Evolutionary conservation across 1,140 invertebrate genomes (phyloP).

Genomic region (Drosophila oshimai): DNA sequence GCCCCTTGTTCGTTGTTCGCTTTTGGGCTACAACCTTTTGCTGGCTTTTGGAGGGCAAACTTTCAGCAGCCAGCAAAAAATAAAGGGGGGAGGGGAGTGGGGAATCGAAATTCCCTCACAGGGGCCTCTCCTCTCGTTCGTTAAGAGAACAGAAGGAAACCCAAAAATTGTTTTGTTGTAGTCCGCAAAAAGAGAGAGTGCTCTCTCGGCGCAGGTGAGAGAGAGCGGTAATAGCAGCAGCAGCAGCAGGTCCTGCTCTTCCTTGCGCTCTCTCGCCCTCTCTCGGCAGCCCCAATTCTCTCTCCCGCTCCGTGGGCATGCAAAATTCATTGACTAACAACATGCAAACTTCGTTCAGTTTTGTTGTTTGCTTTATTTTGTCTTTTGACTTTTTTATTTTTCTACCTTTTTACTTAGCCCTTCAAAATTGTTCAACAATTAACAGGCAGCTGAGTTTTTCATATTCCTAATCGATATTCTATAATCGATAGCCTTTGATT

Average conservation of each 20-base stretch:
- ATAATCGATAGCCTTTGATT: too few species aligned
- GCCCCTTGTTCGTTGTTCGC: slow-evolving; percentile 3
- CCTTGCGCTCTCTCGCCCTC: background rate
- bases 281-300: slow-evolving; percentile 1
- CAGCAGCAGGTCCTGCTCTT: background rate
- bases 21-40: slow-evolving; percentile 66
- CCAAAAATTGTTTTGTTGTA: slow-evolving; percentile 27
- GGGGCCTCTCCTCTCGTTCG: too few species aligned
- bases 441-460: background rate
- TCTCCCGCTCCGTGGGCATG: slow-evolving; percentile 39
- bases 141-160: slow-evolving; percentile 56
- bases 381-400: slow-evolving; percentile 1
- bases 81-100: background rate
- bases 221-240: background rate
- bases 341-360: slow-evolving; percentile 61
- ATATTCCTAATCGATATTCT: slow-evolving; percentile 9
- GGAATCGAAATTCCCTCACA: slow-evolving; percentile 17
- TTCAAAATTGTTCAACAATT: background rate
- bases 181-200: slow-evolving; percentile 2
- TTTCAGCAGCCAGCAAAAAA: slow-evolving; percentile 16
- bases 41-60: slow-evolving; percentile 75
- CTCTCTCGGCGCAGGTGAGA: slow-evolving; percentile 15
- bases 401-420: background rate
- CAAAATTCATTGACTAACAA: slow-evolving; percentile 78
- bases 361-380: background rate